Evolutionary conservation across 1,140 invertebrate genomes (phyloP).

Genomic region (Homarus americanus): DNA sequence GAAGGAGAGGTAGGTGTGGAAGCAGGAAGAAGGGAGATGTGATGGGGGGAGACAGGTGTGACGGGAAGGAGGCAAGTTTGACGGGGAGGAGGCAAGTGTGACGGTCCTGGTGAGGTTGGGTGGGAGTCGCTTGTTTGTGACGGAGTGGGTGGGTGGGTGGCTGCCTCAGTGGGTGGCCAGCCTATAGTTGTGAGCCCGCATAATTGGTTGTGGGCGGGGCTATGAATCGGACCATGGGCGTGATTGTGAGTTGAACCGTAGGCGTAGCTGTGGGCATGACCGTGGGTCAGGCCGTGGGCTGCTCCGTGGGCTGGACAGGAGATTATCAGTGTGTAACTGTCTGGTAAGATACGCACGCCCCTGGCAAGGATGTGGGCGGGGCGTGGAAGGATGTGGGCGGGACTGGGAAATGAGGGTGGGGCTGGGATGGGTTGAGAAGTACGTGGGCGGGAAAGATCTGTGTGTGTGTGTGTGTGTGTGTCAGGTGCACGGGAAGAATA

Average conservation of each 20-base stretch:
- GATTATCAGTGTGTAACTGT: not conserved
- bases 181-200: slow-evolving; percentile 33
- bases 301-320: not conserved
- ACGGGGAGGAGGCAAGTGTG: slow-evolving; percentile 5
- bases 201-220: slow-evolving; percentile 3
- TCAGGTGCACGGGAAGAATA: slow-evolving; percentile 44
- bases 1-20: slow-evolving; percentile 3
- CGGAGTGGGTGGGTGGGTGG: not conserved
- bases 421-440: not conserved
- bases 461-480: not conserved
- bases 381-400: not conserved
- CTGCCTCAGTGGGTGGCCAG: slow-evolving; percentile 18
- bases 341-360: too few relatives aligned
- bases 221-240: too few relatives aligned
- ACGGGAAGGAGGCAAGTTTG: not conserved
- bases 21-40: not conserved
- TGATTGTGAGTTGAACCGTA: too few relatives aligned
- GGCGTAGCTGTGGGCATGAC: too few relatives aligned
- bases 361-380: not conserved
- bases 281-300: too few relatives aligned
- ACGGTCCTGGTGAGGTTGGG: not conserved
- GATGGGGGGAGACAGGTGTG: not conserved
- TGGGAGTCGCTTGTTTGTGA: slow-evolving; percentile 25
- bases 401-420: not conserved
- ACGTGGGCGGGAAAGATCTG: not conserved